These are phyloP conservation scores for Stercorarius parasiticus DNA, from an alignment of 2,113 vertebrate genomes.

Conservation along the genomic window DNA sequence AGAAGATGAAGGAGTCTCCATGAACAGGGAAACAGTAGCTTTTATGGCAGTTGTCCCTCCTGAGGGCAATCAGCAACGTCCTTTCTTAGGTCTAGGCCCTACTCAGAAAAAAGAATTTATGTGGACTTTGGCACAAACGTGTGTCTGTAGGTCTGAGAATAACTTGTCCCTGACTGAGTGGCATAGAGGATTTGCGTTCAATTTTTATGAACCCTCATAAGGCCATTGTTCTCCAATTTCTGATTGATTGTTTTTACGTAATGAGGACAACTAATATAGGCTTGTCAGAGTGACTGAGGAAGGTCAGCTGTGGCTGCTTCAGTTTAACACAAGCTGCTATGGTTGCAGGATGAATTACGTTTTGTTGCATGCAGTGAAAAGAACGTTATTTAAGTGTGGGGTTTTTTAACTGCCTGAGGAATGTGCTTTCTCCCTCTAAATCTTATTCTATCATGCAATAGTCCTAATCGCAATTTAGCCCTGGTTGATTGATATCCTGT, in stretches of 20 bases:
- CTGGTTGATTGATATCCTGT: not conserved
- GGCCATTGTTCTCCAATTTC: constrained; percentile 50
- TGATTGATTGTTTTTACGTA: constrained; percentile 65
- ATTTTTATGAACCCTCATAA: constrained; percentile 43
- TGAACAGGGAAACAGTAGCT: not conserved
- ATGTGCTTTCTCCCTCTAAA: not conserved
- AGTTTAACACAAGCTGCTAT: not conserved
- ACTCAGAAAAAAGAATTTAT: not conserved
- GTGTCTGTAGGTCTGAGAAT: not conserved
- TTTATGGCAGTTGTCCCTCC: not conserved
- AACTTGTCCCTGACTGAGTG: not conserved
- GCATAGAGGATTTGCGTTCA: not conserved
- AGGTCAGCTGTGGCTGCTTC: constrained; percentile 38
- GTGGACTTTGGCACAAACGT: not conserved
- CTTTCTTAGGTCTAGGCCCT: not conserved
- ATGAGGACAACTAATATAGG: constrained; percentile 34
- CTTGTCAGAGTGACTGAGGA: constrained; percentile 29
- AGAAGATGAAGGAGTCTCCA: not conserved
- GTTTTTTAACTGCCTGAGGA: not conserved
- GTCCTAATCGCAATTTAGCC: not conserved
- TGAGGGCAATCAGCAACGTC: not conserved
- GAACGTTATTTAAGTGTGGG: not conserved
- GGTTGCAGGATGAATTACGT: not conserved
- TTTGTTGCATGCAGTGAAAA: not conserved
- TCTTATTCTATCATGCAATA: rapidly evolving